Conservation (phyloP, 2,888 invertebrate species). For the Cerastis rubricosa region DNA sequence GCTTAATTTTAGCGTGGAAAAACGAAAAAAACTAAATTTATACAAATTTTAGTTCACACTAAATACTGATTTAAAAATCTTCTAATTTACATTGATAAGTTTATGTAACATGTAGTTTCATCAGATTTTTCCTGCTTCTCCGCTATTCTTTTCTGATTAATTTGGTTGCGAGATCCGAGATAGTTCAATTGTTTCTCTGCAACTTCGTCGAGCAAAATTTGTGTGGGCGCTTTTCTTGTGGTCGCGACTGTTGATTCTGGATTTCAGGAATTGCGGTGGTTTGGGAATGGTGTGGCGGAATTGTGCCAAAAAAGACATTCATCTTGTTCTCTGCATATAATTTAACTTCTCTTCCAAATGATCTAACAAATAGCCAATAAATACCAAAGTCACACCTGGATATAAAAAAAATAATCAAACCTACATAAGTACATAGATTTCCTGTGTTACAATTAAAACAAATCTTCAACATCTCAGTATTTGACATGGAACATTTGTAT, state of each 20-base stretch:
- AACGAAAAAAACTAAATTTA: no score
- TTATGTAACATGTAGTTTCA: not conserved
- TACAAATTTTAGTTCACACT: not conserved
- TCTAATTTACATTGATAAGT: not conserved
- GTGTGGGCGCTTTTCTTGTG: not conserved
- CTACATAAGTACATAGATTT: slow-evolving; percentile 7
- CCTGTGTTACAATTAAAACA: slow-evolving; percentile 56
- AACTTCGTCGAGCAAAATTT: not conserved
- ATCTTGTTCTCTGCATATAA: not conserved
- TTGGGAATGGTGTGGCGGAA: not conserved
- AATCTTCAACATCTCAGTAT: slow-evolving; percentile 47
- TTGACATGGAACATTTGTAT: slow-evolving; percentile 77
- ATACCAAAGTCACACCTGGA: not conserved
- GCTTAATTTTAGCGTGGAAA: not conserved
- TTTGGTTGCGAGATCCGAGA: not conserved
- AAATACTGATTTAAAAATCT: not conserved
- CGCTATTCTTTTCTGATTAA: not conserved
- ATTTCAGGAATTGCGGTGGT: not conserved
- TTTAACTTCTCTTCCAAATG: not conserved
- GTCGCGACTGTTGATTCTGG: not conserved
- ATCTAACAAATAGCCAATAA: not conserved
- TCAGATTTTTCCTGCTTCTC: not conserved
- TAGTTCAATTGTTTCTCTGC: not conserved
- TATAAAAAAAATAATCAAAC: slow-evolving; percentile 7
- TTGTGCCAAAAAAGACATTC: not conserved